Conservation (phyloP, 1,140 invertebrate species). For the Calliphora vicina region DNA sequence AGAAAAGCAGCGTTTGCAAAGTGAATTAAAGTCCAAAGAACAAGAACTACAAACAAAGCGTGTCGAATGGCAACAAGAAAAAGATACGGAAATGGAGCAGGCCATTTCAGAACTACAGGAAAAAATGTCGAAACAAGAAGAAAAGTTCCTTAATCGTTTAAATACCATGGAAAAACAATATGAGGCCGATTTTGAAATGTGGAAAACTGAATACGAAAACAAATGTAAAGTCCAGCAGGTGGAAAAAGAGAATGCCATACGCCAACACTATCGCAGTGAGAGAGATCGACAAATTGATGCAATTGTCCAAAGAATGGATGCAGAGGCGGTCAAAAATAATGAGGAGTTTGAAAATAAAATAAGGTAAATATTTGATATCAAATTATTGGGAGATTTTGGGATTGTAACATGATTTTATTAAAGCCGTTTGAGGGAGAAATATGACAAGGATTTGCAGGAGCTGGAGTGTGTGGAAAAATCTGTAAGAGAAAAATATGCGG, state of each 20-base stretch:
- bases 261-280: constrained; percentile 69
- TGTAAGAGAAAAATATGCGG: constrained; percentile 64
- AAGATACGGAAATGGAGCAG: constrained; percentile 60
- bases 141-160: constrained; percentile 60
- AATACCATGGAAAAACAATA: constrained; percentile 67
- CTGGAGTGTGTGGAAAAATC: constrained; percentile 69
- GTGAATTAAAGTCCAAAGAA: constrained; percentile 61
- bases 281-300: constrained; percentile 73
- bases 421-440: constrained; percentile 78
- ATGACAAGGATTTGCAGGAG: constrained; percentile 73
- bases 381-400: too few species aligned
- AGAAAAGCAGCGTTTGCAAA: constrained; percentile 62
- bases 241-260: constrained; percentile 68
- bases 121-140: constrained; percentile 62
- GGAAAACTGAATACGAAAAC: constrained; percentile 69
- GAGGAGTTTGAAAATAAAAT: constrained; percentile 70
- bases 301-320: constrained; percentile 71
- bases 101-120: constrained; percentile 64
- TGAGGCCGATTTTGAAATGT: constrained; percentile 66
- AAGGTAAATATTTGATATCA: constrained; percentile 57
- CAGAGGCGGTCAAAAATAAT: constrained; percentile 66
- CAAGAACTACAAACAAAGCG: constrained; percentile 49
- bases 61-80: constrained; percentile 52
- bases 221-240: constrained; percentile 66
- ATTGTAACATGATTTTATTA: too few species aligned